These are phyloP conservation scores for Gisinianus flammeolus DNA, from an alignment of 2,888 invertebrate genomes.

Conservation along the genomic window DNA sequence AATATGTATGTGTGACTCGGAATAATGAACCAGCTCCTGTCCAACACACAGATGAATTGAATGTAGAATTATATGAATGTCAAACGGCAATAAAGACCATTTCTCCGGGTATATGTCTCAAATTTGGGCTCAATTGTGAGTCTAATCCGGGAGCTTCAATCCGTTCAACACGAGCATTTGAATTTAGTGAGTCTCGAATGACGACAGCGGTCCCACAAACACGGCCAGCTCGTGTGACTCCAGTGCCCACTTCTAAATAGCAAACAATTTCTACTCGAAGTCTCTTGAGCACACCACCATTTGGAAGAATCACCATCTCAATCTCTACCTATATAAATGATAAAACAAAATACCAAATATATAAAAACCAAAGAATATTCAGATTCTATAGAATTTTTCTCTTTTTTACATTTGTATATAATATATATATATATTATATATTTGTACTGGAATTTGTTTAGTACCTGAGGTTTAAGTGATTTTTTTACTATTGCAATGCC, in stretches of 20 bases:
- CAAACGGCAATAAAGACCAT: slow-evolving; percentile 50
- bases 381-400: no score
- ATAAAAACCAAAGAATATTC: no score
- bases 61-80: no score
- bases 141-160: slow-evolving; percentile 71
- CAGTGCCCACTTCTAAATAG: slow-evolving; percentile 66
- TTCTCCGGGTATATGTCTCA: slow-evolving; percentile 56
- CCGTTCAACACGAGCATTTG: slow-evolving; percentile 67
- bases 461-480: slow-evolving; percentile 72
- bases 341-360: not conserved
- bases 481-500: slow-evolving; percentile 74
- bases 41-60: no score
- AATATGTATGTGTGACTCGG: not conserved
- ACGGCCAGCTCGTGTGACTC: slow-evolving; percentile 60
- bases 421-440: no score
- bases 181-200: slow-evolving; percentile 68
- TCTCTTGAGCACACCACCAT: slow-evolving; percentile 66
- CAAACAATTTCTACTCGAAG: slow-evolving; percentile 74
- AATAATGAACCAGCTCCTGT: no score
- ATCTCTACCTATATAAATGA: slow-evolving; percentile 58
- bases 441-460: no score
- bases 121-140: slow-evolving; percentile 67
- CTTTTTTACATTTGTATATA: no score
- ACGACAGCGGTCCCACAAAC: slow-evolving; percentile 73
- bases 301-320: slow-evolving; percentile 62